Evolutionary conservation across 2,113 vertebrate genomes (phyloP), one percentile per base, ranked within the genome.

Genomic region (Thryonomys swinderianus): DNA sequence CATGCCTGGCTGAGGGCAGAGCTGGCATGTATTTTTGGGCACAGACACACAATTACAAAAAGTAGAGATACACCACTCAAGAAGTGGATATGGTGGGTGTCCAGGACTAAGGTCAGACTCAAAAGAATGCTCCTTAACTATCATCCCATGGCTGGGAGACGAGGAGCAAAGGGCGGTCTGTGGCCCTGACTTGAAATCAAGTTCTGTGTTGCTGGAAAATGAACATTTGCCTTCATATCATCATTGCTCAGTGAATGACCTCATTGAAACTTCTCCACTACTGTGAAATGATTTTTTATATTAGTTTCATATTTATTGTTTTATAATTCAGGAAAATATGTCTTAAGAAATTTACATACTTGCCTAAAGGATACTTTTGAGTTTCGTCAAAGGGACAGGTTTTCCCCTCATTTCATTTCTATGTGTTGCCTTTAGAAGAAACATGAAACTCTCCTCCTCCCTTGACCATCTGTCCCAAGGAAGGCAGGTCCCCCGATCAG

Each of bases 1-100:
- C 3, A 23, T 3, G 4, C 7, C 11, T 10, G 1, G 20, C 10
- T 66, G 3, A 71, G 2, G 6, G 48, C 45, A 51, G 4, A 34
- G 20, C n/a, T 25, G 37, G 3, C 21, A 53, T 4, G 10, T 16
- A 40, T 90, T 61, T 45, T 3, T 73, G 3, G 42, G 10, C 21
- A 74, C 9, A 18, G 83, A 45, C 4, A 17, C 32, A 30, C 0
- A 61, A 16, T 17, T 5, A 20, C 34, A 25, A 59, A 45, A 88
- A 64, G 21, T 37, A 34, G 7, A 21, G 11, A 59, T 5, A 1
- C 4, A 42, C 42, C 25, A 71, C 27, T 62, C n/a, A 53, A 27
- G 64, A 45, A 27, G 27, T 37, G 23, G 11, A 45, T 23, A 45
- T 12, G 37, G 67, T 23, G n/a, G 23, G 23, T 73, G 71, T 73